Evolutionary conservation across 2,888 invertebrate species (phyloP).

Genomic region (Ecliptopera silaceata): DNA sequence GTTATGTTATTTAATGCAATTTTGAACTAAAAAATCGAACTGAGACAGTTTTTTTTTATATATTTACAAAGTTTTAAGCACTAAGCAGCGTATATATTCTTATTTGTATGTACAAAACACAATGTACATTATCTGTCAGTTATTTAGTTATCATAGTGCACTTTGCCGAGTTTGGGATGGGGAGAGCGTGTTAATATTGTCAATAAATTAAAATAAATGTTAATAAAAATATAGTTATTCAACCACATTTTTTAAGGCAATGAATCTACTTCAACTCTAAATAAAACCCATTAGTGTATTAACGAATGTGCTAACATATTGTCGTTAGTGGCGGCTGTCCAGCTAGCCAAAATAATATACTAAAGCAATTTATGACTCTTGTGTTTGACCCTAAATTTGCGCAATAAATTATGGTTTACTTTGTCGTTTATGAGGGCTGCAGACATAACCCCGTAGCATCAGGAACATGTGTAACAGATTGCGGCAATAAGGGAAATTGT

Average conservation of each 20-base stretch:
- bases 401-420: constrained; percentile 81
- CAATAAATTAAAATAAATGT: too few species aligned
- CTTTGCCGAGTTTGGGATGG: too few species aligned
- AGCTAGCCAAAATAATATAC: constrained; percentile 64
- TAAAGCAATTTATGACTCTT: constrained; percentile 71
- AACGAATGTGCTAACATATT: constrained; percentile 41
- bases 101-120: too few species aligned
- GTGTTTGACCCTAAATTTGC: constrained; percentile 79
- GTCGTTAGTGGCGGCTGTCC: constrained; percentile 46
- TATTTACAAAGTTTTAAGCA: too few species aligned
- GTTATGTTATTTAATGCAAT: too few species aligned
- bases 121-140: too few species aligned
- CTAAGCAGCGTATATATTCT: too few species aligned
- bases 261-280: constrained; percentile 11
- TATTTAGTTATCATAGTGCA: too few species aligned
- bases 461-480: constrained; percentile 78
- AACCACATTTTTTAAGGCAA: not conserved
- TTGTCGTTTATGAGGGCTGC: constrained; percentile 81
- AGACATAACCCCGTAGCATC: constrained; percentile 67
- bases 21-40: too few species aligned
- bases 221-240: too few species aligned
- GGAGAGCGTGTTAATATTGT: too few species aligned
- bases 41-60: too few species aligned
- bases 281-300: constrained; percentile 34
- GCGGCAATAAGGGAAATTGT: constrained; percentile 82